phyloP scores from a whole-genome alignment of 2,113 vertebrate species.

The Prinia subflava region DNA sequence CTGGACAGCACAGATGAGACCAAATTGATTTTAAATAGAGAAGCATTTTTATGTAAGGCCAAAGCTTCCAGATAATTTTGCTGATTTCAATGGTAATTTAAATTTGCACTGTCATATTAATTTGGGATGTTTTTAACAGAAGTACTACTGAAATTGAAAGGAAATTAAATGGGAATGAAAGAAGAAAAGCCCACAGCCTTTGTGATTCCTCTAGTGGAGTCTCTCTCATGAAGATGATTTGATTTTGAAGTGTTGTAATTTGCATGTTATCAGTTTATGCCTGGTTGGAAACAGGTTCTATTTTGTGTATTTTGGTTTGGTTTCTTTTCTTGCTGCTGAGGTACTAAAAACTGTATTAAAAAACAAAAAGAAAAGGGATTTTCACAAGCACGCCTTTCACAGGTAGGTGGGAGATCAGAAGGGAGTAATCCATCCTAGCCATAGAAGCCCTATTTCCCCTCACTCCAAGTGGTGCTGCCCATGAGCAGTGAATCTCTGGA shows the following conservation, averaged over 20 bases:
- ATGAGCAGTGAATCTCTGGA: background rate
- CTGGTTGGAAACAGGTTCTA: background rate
- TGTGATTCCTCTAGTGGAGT: background rate
- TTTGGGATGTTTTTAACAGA: background rate
- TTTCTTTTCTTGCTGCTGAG: background rate
- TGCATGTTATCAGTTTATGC: accelerated
- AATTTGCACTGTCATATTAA: background rate
- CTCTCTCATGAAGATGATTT: background rate
- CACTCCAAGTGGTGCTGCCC: background rate
- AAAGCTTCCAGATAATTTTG: background rate
- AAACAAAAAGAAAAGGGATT: background rate
- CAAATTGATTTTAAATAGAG: background rate
- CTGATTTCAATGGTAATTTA: background rate
- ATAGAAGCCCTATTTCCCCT: background rate
- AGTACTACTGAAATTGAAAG: background rate
- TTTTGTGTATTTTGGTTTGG: background rate
- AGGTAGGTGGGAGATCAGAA: background rate
- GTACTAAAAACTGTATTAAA: background rate
- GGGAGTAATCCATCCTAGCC: too few species aligned
- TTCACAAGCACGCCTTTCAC: background rate
- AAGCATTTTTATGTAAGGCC: background rate
- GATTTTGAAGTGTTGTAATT: background rate
- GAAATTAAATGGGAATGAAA: background rate
- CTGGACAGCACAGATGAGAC: background rate
- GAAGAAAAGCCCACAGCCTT: accelerated